Conservation (phyloP, 2,113 vertebrate genomes). For the Amia ocellicauda region DNA sequence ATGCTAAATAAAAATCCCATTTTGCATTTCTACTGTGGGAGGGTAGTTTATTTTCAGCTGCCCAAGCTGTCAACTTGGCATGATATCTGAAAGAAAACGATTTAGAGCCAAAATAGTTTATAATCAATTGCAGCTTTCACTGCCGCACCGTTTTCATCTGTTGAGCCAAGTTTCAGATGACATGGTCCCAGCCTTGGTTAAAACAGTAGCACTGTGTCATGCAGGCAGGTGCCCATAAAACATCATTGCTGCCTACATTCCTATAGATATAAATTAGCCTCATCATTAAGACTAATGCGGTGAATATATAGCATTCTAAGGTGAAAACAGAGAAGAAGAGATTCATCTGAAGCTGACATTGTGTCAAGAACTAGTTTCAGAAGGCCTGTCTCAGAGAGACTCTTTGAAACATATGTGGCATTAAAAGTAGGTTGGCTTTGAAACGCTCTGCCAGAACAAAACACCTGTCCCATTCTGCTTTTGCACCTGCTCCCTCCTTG, state of each 20-base stretch:
- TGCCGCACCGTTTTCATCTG: not conserved
- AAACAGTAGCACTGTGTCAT: not conserved
- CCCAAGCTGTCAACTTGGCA: constrained; percentile 10
- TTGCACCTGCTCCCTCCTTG: constrained; percentile 17
- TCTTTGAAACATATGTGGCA: not conserved
- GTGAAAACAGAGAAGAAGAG: too few relatives aligned
- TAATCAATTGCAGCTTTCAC: not conserved
- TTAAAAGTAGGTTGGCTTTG: constrained; percentile 29
- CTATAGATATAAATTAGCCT: not conserved
- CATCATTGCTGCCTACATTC: not conserved
- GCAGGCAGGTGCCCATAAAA: not conserved
- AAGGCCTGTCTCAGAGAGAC: not conserved
- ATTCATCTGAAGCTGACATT: too few relatives aligned
- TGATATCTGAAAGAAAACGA: constrained; percentile 7
- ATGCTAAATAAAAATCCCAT: constrained; percentile 5
- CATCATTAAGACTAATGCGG: not conserved
- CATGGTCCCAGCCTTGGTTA: not conserved
- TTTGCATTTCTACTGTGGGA: constrained; percentile 9
- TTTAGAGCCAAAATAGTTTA: constrained; percentile 7
- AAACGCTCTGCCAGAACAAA: constrained; percentile 7
- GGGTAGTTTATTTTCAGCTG: constrained; percentile 15
- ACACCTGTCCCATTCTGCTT: constrained; percentile 10
- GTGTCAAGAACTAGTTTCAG: not conserved
- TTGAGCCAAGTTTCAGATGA: not conserved
- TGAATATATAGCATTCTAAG: not conserved